Percentiles rank a stretch among this genome's conserved stretches.
Conservation (phyloP, 2,888 invertebrate genomes). For the Tinea pellionella region DNA sequence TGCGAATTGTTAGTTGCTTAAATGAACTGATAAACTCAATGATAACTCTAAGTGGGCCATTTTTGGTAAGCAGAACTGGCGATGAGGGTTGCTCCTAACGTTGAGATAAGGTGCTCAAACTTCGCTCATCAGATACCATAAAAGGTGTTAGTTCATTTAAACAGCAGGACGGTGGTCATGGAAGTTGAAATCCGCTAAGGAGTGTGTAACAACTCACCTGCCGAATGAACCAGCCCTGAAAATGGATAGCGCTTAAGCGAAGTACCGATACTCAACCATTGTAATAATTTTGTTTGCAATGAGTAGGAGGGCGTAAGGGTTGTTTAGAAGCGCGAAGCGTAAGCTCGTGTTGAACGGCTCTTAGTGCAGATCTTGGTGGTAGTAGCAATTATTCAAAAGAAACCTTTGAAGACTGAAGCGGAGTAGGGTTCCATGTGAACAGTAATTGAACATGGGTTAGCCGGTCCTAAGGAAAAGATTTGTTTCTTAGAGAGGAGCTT, state of each 20-base stretch:
- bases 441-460: constrained; percentile 69
- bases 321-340: constrained; percentile 71
- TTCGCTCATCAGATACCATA: constrained; percentile 49
- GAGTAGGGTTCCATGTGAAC: constrained; percentile 61
- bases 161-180: constrained; percentile 80
- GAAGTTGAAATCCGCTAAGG: constrained; percentile 78
- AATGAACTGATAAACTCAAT: constrained; percentile 62
- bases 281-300: constrained; percentile 60
- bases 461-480: constrained; percentile 63
- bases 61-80: constrained; percentile 85
- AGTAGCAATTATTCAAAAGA: constrained; percentile 78
- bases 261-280: constrained; percentile 59
- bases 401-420: constrained; percentile 70
- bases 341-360: constrained; percentile 61
- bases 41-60: constrained; percentile 76
- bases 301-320: constrained; percentile 67
- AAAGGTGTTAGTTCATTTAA: constrained; percentile 72
- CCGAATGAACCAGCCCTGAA: constrained; percentile 75
- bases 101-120: constrained; percentile 75
- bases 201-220: constrained; percentile 72
- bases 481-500: constrained; percentile 29
- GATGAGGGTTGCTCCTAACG: constrained; percentile 82
- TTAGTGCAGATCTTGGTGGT: constrained; percentile 75
- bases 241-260: constrained; percentile 74
- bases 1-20: constrained; percentile 73